phyloP scores from a whole-genome alignment of 2,797 vertebrate genomes.

The Anniella stebbinsi region DNA sequence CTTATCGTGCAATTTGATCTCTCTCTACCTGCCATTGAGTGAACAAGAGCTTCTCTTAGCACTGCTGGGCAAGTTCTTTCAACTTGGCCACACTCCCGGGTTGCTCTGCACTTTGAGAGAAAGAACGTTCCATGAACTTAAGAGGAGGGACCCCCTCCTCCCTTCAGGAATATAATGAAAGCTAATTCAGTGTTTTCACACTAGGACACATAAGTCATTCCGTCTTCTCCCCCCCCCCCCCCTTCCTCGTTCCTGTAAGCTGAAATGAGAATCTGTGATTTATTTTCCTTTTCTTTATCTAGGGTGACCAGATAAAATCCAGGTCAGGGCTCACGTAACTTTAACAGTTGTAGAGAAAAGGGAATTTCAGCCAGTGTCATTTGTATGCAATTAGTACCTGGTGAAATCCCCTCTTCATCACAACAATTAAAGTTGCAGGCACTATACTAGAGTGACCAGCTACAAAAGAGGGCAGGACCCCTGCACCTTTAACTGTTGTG shows the following conservation, averaged over 20 bases:
- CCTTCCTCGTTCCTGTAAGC: background rate
- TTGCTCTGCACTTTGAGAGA: background rate
- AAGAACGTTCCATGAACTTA: background rate
- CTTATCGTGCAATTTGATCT: slow-evolving; percentile 35
- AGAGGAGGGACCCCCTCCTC: background rate
- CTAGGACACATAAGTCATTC: accelerated
- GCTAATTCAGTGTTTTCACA: background rate
- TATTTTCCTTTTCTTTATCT: background rate
- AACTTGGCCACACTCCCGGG: background rate
- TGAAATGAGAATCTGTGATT: accelerated
- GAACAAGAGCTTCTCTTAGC: accelerated
- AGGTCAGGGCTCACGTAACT: too few species aligned
- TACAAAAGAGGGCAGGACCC: too few species aligned
- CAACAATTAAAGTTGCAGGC: too few species aligned
- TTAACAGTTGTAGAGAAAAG: too few species aligned
- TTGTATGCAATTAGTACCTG: too few species aligned
- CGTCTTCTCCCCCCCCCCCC: background rate
- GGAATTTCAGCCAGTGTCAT: too few species aligned
- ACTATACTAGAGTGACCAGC: too few species aligned
- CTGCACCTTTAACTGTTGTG: too few species aligned
- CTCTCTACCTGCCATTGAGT: background rate
- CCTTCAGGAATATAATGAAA: background rate
- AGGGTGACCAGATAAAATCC: too few species aligned
- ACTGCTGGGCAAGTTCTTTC: background rate
- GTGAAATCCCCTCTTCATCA: too few species aligned